Evolutionary conservation across 92 coral and sea anemone species (phyloP), one percentile per base, ranked within the genome.

Genomic region (Umimayanthus chanpuru): DNA sequence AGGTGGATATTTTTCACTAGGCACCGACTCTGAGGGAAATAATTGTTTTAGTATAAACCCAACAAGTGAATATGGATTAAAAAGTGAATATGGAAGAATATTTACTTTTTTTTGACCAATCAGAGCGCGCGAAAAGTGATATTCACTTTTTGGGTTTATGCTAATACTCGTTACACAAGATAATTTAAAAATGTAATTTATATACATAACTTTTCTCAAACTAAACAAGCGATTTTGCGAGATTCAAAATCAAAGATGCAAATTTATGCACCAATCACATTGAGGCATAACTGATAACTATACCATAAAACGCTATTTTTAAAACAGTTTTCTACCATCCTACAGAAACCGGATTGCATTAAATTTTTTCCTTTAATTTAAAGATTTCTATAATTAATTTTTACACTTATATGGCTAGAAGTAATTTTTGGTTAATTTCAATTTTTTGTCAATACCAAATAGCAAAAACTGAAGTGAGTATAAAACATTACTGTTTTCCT

Each of bases 381-480:
- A 61, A 61, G 25, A 61, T 61, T 20, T 61, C 25, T 61, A 61
- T 20, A 20, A 20, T 6, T 61, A 7, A 12, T 53, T 1, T 61
- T 61, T 61, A 32, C 36, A 32, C 36, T 61, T 61, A 21, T 20
- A 23, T 20, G 8, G 26, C 26, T 23, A 61, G 26, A 61, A 61
- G 68, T 61, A 21, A 5, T 15, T 56, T 80, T 7, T 56, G 84
- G 11, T 53, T 7, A 80, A 11, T 9, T 47, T 47, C 50, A 20
- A 14, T 56, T 80, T 32, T 80, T 30, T 28, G 47, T 4, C 84
- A 56, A 56, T 56, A 80, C 84, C 25, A 32, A 55, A 55, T 80
- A 80, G 82, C 50, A 80, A 80, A 80, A 58, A 41, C 25, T 80
- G 20, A 55, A 39, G n/a, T 29, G 47, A 32, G 11, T 56, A 29